A percentile compares a stretch with the other conserved stretches of the same genome.
These are phyloP conservation scores for Antheraea mylitta DNA, from an alignment of 1,140 invertebrate genomes.

Conservation along the genomic window DNA sequence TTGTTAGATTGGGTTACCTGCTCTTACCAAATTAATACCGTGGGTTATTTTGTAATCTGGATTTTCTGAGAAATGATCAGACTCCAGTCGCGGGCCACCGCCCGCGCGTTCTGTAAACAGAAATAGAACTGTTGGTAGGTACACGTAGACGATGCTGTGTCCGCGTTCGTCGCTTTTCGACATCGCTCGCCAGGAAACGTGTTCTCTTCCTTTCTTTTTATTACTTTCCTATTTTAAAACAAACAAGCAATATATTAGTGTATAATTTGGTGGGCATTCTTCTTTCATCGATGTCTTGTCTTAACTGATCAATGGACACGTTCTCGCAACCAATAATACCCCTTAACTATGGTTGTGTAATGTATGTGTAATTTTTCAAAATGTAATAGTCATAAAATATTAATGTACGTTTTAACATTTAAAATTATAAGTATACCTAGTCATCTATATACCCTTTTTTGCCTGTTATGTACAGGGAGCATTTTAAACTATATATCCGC, in stretches of 20 bases:
- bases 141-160: constrained; percentile 1
- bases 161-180: constrained; percentile 18
- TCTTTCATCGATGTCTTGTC: background rate
- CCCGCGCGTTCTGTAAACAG: constrained; percentile 28
- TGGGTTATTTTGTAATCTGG: constrained; percentile 32
- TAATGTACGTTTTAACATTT: too few relatives aligned
- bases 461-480: too few relatives aligned
- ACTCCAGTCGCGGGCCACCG: constrained; percentile 27
- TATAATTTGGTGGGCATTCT: background rate
- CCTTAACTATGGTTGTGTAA: too few relatives aligned
- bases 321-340: background rate
- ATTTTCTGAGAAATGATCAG: constrained; percentile 35
- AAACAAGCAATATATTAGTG: background rate
- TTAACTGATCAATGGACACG: background rate
- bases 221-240: constrained; percentile 6
- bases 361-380: too few relatives aligned
- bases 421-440: too few relatives aligned
- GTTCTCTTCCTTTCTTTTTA: constrained; percentile 28
- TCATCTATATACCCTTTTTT: too few relatives aligned
- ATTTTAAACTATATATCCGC: too few relatives aligned
- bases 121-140: constrained; percentile 32
- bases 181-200: constrained; percentile 29
- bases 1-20: constrained; percentile 11
- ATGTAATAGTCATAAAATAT: too few relatives aligned
- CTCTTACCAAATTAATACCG: constrained; percentile 33